Conservation (phyloP, 2,113 vertebrate species). For the Hydropotes inermis region DNA sequence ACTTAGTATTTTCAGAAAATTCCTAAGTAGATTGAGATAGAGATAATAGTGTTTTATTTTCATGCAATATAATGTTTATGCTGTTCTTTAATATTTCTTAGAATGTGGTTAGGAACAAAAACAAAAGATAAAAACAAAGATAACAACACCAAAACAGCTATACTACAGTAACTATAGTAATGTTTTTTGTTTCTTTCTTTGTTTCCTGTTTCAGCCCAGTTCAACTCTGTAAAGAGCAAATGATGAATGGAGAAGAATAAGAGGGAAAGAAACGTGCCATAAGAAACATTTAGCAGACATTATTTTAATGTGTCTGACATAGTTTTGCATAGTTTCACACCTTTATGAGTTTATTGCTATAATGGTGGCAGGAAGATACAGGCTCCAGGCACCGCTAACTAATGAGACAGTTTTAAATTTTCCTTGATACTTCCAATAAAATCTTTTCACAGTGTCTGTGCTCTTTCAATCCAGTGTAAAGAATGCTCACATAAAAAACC, state of each 20-base stretch:
- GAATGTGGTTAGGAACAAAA: not conserved
- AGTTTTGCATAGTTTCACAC: constrained; percentile 54
- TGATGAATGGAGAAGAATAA: constrained; percentile 39
- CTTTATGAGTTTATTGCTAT: constrained; percentile 41
- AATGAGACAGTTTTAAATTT: constrained; percentile 46
- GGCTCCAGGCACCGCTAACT: constrained; percentile 22
- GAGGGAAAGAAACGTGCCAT: constrained; percentile 15
- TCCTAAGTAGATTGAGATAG: not conserved
- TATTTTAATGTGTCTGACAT: constrained; percentile 48
- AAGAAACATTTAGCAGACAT: constrained; percentile 41
- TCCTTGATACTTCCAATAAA: constrained; percentile 35
- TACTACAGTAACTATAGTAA: not conserved
- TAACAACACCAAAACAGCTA: not conserved
- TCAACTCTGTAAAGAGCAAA: constrained; percentile 46
- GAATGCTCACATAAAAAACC: not conserved
- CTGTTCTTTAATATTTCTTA: constrained; percentile 41
- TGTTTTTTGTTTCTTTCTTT: not conserved
- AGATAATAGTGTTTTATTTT: constrained; percentile 8
- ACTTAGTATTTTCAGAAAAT: constrained; percentile 33
- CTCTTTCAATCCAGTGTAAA: not conserved
- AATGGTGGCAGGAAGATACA: constrained; percentile 25
- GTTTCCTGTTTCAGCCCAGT: constrained; percentile 15
- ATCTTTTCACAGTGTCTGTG: not conserved
- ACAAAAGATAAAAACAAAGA: not conserved
- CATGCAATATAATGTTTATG: not conserved